Conservation (phyloP, 2,888 invertebrate genomes). For the Drosophila monieri region DNA sequence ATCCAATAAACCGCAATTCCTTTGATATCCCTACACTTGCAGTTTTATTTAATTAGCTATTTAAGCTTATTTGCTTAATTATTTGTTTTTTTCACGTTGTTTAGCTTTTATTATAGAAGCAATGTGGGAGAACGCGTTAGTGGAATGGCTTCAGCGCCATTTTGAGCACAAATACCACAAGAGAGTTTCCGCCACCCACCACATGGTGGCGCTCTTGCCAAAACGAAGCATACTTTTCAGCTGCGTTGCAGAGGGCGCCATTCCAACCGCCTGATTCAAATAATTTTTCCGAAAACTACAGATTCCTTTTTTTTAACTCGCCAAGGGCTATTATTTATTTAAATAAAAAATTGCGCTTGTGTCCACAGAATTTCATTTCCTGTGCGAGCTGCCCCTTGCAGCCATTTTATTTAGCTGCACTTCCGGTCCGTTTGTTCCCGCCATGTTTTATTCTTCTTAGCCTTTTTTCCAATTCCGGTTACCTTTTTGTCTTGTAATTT, state of each 20-base stretch:
- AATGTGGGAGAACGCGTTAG: conserved; percentile 10
- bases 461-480: conserved; percentile 4
- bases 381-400: conserved; percentile 2
- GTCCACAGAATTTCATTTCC: conserved; percentile 45
- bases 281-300: not conserved
- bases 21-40: not conserved
- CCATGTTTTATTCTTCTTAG: conserved; percentile 15
- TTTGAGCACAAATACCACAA: conserved; percentile 10
- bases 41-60: not conserved
- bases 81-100: not conserved
- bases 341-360: conserved; percentile 24
- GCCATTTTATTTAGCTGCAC: conserved; percentile 36
- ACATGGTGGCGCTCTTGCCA: not conserved
- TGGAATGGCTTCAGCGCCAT: not conserved
- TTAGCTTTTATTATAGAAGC: not conserved
- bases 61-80: not conserved
- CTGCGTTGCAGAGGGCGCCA: conserved; percentile 2
- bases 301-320: no score
- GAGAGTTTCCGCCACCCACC: not conserved
- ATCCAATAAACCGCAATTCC: not conserved
- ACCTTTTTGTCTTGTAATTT: conserved; percentile 66
- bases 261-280: not conserved
- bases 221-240: conserved; percentile 5
- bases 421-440: conserved; percentile 36
- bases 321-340: not conserved